Evolutionary conservation across 2,113 vertebrate genomes (phyloP), one percentile per base, ranked within the genome.

Genomic region (Ramphastos sulfuratus): DNA sequence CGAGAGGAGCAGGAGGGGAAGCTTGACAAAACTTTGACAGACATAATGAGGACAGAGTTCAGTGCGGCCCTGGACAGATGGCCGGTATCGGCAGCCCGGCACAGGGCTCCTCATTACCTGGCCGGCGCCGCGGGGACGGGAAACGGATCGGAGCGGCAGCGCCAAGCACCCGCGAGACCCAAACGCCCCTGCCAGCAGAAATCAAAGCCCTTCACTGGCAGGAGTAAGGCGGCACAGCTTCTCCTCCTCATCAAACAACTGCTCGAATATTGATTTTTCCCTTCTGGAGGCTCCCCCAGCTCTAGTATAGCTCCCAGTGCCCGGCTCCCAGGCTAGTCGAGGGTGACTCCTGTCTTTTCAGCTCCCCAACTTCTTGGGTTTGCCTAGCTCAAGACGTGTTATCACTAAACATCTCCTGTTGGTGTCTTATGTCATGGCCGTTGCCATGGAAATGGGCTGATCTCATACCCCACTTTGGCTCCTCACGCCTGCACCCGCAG

Each of bases 31-130:
- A 78, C 50, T 89, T 69, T 69, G 31, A 61, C 37, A 14, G 89
- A 84, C 72, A 56, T 23, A 30, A 94, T 80, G 70, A 90, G 96
- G 96, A 88, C 55, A 4, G 46, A 61, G 66, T 84, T 93, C 94
- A 86, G 92, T 50, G 77, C 35, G 33, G 77, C 87, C 81, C n/a
- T 12, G 90, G 92, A 88, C 93, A 91, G 93, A 89, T 23, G 93
- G 97, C 69, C 74, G 3, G 8, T 11, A 10, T 3, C 12, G 3
- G 71, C 46, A 15, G 93, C 90, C 75, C 31, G 5, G 77, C 9
- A 0, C 65, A 3, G 13, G 52, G 69, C 44, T 10, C 27, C 75
- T 44, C 15, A 0, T 7, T 50, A 82, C 92, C 93, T 15, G 79
- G 10, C 79, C 30, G 3, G 64, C 27, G 6, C 87, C 31, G 5